A percentile compares a stretch with the other conserved stretches of the same genome.
These are phyloP conservation scores for Cariama cristata DNA, from an alignment of 2,113 vertebrate species.

Conservation along the genomic window DNA sequence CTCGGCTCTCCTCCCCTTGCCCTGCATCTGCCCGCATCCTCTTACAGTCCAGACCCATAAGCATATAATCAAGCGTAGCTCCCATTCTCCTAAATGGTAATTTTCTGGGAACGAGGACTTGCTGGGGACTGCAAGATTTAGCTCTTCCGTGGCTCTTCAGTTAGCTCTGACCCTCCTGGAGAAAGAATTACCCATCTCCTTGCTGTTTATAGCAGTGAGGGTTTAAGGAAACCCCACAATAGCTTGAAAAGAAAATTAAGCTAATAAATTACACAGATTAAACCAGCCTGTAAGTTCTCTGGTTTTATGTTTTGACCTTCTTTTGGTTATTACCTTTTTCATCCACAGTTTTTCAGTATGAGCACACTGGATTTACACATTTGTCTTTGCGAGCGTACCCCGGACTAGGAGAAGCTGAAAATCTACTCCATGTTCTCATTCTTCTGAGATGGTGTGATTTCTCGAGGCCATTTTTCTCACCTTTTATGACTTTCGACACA, in stretches of 20 bases:
- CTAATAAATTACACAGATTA: background rate
- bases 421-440: background rate
- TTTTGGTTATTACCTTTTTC: constrained; percentile 42
- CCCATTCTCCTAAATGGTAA: background rate
- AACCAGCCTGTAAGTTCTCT: background rate
- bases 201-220: background rate
- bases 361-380: background rate
- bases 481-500: background rate
- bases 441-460: background rate
- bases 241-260: constrained; percentile 11
- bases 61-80: background rate
- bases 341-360: background rate
- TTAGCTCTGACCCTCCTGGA: background rate
- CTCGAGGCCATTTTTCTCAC: background rate
- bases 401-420: background rate
- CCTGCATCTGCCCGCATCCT: background rate
- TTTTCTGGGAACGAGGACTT: background rate
- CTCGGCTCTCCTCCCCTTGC: background rate
- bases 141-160: background rate
- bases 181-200: background rate
- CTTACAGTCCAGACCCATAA: background rate
- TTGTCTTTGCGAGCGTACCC: background rate
- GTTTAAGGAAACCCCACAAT: background rate
- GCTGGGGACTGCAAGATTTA: background rate
- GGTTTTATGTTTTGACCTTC: constrained; percentile 49